Evolutionary conservation across 2,888 invertebrate genomes (phyloP).

Genomic region (Penaeus monodon): DNA sequence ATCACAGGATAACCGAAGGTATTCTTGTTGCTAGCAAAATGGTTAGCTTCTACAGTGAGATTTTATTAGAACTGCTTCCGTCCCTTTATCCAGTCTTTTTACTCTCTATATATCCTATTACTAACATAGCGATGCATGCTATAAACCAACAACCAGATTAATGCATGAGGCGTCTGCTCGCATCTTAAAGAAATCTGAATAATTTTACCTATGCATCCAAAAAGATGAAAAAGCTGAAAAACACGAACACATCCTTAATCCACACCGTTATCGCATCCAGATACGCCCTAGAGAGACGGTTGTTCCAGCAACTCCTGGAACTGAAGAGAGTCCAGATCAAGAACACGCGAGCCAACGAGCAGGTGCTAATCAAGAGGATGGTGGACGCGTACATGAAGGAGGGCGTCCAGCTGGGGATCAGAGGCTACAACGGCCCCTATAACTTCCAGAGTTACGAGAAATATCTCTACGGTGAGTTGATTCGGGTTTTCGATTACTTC

Average conservation of each 20-base stretch:
- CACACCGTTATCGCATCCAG: constrained; percentile 69
- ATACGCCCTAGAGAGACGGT: constrained; percentile 90
- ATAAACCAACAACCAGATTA: too few species aligned
- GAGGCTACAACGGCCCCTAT: constrained; percentile 72
- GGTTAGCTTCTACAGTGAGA: too few species aligned
- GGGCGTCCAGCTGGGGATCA: constrained; percentile 76
- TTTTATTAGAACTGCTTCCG: too few species aligned
- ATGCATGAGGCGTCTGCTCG: too few species aligned
- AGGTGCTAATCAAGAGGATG: constrained; percentile 87
- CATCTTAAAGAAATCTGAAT: too few species aligned
- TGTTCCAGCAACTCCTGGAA: constrained; percentile 93
- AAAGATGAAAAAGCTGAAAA: not conserved
- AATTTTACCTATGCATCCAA: too few species aligned
- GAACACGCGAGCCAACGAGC: constrained; percentile 88
- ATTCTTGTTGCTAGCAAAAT: too few species aligned
- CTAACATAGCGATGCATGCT: too few species aligned
- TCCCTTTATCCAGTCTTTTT: too few species aligned
- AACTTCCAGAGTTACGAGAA: constrained; percentile 80
- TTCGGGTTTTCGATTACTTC: too few species aligned
- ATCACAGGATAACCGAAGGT: too few species aligned
- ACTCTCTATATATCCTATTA: too few species aligned
- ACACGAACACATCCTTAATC: not conserved
- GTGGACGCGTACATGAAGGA: constrained; percentile 87
- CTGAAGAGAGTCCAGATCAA: constrained; percentile 92
- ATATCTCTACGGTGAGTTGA: constrained; percentile 80